Evolutionary conservation across 1,140 invertebrate genomes (phyloP), one percentile per base, ranked within the genome.

Genomic region (Solenopsis fugax): DNA sequence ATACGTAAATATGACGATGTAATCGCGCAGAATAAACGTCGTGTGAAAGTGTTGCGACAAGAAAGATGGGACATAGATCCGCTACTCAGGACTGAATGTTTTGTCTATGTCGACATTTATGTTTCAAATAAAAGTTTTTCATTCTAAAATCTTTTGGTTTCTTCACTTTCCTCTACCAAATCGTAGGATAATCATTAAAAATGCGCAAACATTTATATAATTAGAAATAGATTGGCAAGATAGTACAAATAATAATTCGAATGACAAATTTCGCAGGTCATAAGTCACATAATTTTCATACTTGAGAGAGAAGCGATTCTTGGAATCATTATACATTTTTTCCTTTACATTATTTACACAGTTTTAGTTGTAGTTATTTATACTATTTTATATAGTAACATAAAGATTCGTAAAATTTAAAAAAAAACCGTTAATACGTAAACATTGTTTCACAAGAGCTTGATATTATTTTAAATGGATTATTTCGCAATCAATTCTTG

Each of bases 111-210:
- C 90, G 89, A 93, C 86, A 88, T 94, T 91, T 93, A 94, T 91
- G 91, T 93, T 93, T 92, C 90, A 93, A 95, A 94, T 95, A 95
- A 94, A 95, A 89, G 92, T 95, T 94, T 95, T 93, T 93, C 91
- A 94, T 93, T 92, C 88, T 85, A 93, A 91, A 6, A 58, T 65
- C 16, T 62, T 12, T 52, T n/a, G n/a, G 29, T 29, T 29, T 18
- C 21, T 16, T 41, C 12, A 13, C 52, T 65, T 50, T 50, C 4
- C 18, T 54, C 9, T 37, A 29, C 13, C 18, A 0, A 7, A 54
- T 54, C 16, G 2, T 18, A 34, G 50, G 1, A 10, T 12, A 21
- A 16, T 13, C 16, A 16, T 56, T 21, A 67, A 41, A 24, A 4
- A 45, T 41, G 4, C 6, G 6, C 45, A 0, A 18, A 16, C 3